Conservation (phyloP, 2,113 vertebrate genomes). For the Pitta sordida region DNA sequence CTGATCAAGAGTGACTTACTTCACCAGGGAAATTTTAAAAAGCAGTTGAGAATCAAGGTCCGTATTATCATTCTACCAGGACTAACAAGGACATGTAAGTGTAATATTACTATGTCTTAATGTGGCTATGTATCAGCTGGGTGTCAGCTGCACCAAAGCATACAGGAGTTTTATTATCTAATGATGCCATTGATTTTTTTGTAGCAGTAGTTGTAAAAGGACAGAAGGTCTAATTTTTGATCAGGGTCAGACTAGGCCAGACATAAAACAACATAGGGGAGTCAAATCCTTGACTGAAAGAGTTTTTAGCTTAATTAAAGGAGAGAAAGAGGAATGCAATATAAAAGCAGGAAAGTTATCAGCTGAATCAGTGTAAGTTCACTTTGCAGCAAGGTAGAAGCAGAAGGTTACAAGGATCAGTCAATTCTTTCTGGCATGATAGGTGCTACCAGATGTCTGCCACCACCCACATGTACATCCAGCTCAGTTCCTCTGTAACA, state of each 20-base stretch:
- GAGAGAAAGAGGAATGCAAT: not conserved
- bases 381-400: not conserved
- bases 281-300: not conserved
- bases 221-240: not conserved
- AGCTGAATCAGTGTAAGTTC: not conserved
- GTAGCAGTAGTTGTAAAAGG: not conserved
- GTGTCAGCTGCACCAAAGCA: not conserved
- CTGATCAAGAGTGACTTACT: not conserved
- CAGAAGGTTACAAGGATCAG: not conserved
- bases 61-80: not conserved
- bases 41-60: not conserved
- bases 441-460: not conserved
- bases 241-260: not conserved
- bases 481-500: not conserved
- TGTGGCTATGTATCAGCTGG: not conserved
- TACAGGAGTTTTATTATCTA: not conserved
- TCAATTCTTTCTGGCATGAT: not conserved
- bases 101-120: not conserved
- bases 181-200: not conserved
- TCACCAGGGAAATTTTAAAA: not conserved
- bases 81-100: slow-evolving; percentile 27
- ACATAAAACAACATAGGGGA: not conserved
- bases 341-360: not conserved
- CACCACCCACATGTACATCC: not conserved
- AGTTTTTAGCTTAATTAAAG: not conserved